A percentile compares a stretch with the other conserved stretches of the same genome.
Evolutionary conservation across 2,888 invertebrate species (phyloP).

Genomic region (Andrena haemorrhoa): DNA sequence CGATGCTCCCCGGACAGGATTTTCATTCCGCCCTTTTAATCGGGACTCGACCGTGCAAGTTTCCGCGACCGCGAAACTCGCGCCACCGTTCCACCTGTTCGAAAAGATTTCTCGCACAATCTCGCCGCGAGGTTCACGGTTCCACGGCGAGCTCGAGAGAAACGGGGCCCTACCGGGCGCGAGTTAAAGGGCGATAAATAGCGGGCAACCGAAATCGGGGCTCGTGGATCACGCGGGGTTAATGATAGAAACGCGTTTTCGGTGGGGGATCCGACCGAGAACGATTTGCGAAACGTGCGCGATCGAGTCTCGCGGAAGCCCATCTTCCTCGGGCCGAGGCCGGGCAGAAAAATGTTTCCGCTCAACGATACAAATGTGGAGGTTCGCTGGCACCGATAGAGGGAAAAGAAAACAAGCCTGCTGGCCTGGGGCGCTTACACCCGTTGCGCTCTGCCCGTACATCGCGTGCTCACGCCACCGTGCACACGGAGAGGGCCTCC

Average conservation of each 20-base stretch:
- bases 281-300: slow-evolving; percentile 70
- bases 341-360: slow-evolving; percentile 80
- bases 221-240: slow-evolving; percentile 49
- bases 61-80: background rate
- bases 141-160: background rate
- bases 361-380: slow-evolving; percentile 80
- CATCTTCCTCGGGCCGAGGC: slow-evolving; percentile 62
- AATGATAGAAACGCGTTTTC: slow-evolving; percentile 62
- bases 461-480: slow-evolving; percentile 14
- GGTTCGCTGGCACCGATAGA: slow-evolving; percentile 72
- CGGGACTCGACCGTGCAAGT: slow-evolving; percentile 34
- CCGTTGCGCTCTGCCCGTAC: background rate
- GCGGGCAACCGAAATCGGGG: slow-evolving; percentile 26
- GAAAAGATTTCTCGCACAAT: slow-evolving; percentile 3
- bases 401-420: slow-evolving; percentile 75
- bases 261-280: slow-evolving; percentile 30
- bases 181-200: slow-evolving; percentile 39
- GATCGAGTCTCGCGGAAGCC: slow-evolving; percentile 72
- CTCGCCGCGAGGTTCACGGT: background rate
- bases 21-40: slow-evolving; percentile 72
- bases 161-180: background rate
- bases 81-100: background rate
- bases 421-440: slow-evolving; percentile 33
- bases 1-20: slow-evolving; percentile 57
- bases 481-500: background rate